These are phyloP conservation scores for Nomada fabriciana DNA, from an alignment of 2,888 invertebrate species.

Conservation along the genomic window DNA sequence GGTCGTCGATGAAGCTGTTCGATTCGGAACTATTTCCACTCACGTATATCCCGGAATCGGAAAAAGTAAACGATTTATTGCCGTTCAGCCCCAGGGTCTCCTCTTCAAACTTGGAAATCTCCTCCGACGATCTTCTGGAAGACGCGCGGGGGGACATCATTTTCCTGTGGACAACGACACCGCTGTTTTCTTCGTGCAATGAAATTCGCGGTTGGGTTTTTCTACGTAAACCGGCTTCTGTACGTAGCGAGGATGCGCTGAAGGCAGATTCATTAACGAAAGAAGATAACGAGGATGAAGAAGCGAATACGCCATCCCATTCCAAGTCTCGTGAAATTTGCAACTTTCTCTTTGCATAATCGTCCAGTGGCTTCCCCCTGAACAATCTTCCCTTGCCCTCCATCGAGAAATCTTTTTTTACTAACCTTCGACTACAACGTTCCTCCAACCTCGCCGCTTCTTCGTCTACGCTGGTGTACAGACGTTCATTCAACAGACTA, in stretches of 20 bases:
- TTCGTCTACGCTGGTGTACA: neutral
- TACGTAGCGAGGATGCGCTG: conserved; percentile 18
- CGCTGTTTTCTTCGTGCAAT: neutral
- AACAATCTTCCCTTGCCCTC: neutral
- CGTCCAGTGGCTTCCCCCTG: conserved; percentile 13
- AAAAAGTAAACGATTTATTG: neutral
- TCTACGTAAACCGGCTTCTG: neutral
- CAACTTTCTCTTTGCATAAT: conserved; percentile 28
- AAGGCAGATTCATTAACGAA: neutral
- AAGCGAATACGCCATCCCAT: neutral
- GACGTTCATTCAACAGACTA: neutral
- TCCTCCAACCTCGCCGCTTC: neutral
- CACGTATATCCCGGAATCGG: conserved; percentile 2
- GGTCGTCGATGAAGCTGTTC: neutral
- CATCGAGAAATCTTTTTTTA: neutral
- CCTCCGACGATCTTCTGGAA: neutral
- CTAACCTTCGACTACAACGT: neutral
- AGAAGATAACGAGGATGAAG: conserved; percentile 19
- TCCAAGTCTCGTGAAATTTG: conserved; percentile 5
- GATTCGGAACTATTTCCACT: neutral
- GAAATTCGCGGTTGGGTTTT: neutral
- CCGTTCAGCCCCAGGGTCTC: neutral
- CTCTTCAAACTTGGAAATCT: neutral
- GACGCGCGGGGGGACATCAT: neutral
- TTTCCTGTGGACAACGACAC: neutral